Conservation (phyloP, 2,888 invertebrate genomes). For the Abscondita cerata region DNA sequence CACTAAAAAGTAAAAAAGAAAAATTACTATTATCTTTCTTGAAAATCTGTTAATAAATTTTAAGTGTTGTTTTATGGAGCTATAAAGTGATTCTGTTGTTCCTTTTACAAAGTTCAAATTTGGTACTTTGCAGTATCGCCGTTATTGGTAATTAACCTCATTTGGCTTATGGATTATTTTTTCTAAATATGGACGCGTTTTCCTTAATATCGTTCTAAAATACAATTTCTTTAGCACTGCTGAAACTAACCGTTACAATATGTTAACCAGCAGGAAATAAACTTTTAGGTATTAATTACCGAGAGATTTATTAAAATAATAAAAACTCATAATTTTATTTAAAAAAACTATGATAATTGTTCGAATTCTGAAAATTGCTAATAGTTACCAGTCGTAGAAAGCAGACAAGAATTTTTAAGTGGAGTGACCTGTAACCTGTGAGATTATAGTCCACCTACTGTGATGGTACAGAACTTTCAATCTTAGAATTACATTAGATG, state of each 20-base stretch:
- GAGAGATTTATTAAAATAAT: conserved; percentile 3
- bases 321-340: conserved; percentile 8
- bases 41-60: conserved; percentile 2
- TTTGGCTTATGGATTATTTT: neutral
- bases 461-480: conserved; percentile 29
- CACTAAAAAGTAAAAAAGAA: neutral
- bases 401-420: conserved; percentile 29
- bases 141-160: conserved; percentile 7
- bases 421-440: conserved; percentile 30
- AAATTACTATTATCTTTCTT: neutral
- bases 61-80: conserved; percentile 5
- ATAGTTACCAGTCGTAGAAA: conserved; percentile 27
- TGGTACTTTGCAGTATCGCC: neutral
- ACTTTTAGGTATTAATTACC: conserved; percentile 5
- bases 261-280: neutral
- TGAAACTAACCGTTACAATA: no score
- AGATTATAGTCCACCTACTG: conserved; percentile 29
- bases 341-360: conserved; percentile 13
- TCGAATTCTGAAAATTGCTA: conserved; percentile 20
- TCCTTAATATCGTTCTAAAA: neutral
- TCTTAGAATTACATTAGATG: conserved; percentile 8
- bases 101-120: conserved; percentile 5
- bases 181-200: neutral
- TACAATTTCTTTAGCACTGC: no score
- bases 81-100: conserved; percentile 6